Evolutionary conservation across 1,140 invertebrate species (phyloP).

Genomic region (Zeugodacus cucurbitae): DNA sequence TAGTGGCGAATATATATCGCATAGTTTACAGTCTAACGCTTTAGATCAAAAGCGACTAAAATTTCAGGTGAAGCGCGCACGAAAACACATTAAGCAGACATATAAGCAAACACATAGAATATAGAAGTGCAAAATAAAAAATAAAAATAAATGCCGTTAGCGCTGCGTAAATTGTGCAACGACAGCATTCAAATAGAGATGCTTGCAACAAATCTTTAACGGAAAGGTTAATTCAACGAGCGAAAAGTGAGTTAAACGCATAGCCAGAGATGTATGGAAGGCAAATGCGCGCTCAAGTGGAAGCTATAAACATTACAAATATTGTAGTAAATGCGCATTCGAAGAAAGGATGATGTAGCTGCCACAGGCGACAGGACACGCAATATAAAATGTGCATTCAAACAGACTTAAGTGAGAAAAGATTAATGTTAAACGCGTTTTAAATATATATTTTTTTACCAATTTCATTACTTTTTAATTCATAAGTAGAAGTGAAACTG

Average conservation of each 20-base stretch:
- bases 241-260: neutral
- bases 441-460: neutral
- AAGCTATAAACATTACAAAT: constrained; percentile 2
- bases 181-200: neutral
- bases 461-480: neutral
- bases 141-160: neutral
- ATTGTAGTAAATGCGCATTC: neutral
- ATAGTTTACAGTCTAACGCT: constrained; percentile 62
- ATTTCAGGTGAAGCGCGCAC: neutral
- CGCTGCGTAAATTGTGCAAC: neutral
- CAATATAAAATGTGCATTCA: neutral
- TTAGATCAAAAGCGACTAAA: constrained; percentile 40
- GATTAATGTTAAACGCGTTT: neutral
- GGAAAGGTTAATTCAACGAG: neutral
- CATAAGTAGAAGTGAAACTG: neutral
- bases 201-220: neutral
- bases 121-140: neutral
- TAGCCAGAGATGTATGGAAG: neutral
- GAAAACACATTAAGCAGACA: neutral
- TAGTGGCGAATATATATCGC: constrained; percentile 49
- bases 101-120: neutral
- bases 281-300: neutral
- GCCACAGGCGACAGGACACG: neutral
- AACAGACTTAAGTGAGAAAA: neutral
- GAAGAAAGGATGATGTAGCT: neutral